Evolutionary conservation across 2,888 invertebrate species (phyloP), one percentile per base, ranked within the genome.

Genomic region (Oligia strigilis): DNA sequence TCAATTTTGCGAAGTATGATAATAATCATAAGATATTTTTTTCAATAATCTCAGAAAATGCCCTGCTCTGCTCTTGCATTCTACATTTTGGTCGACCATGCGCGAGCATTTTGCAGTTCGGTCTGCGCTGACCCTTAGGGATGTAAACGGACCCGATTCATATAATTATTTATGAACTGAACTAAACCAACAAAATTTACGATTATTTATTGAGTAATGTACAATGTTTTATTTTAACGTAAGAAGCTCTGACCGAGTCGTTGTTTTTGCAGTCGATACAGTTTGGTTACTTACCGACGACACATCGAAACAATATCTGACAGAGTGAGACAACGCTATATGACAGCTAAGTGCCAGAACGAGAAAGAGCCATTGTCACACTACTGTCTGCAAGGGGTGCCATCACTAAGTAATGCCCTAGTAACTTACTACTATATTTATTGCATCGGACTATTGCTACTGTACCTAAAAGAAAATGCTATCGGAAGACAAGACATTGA

Each of bases 401-500:
- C 64, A 60, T 70, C 64, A 43, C 69, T 43, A 19, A 64, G 58
- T 36, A 23, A 72, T 9, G 17, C 23, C 40, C 84, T 66, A 58
- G 62, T 78, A 62, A 62, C 62, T 71, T 36, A 71, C 11, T 52
- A 36, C 55, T 66, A 64, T 43, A 78, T 65, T 75, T 49, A 75
- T 84, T 64, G 64, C 62, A 82, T 66, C 14, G 69, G 72, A 65
- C 60, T 77, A 83, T 43, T 75, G 60, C 60, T 75, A 74, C 40
- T 17, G 43, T 69, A 75, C 36, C 43, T 79, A 87, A n/a, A 84
- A 72, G 8, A 70, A 74, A 83, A 79, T 80, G 74, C 72, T 70
- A 77, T 80, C 72, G 85, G 85, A 85, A 85, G 85, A 85, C 85
- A 77, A 72, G 52, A 75, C 72, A 58, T 58, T 71, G 69, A 81